Conservation (phyloP, 2,113 vertebrate species). For the Andinoacara biseriatus region DNA sequence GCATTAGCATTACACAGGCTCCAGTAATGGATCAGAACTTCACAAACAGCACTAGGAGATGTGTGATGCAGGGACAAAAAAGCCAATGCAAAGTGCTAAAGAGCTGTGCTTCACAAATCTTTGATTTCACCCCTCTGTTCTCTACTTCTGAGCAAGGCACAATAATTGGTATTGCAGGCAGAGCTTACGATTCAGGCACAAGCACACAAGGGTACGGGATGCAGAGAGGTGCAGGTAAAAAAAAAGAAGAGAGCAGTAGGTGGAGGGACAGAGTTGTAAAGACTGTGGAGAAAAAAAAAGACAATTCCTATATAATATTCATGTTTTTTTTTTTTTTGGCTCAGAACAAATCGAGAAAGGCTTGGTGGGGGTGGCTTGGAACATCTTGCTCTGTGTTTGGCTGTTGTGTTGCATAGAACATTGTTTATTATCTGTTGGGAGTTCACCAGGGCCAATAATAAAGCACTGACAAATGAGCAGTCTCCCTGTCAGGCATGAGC, state of each 20-base stretch:
- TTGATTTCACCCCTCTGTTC: constrained; percentile 53
- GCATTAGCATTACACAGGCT: constrained; percentile 26
- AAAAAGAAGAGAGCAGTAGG: constrained; percentile 24
- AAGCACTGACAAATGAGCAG: constrained; percentile 34
- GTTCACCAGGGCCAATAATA: constrained; percentile 41
- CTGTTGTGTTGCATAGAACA: background rate
- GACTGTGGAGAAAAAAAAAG: background rate
- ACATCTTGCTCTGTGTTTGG: constrained; percentile 26
- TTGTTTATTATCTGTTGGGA: background rate
- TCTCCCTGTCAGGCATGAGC: constrained; percentile 1
- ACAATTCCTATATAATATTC: constrained; percentile 19
- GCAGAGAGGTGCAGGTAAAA: constrained; percentile 16
- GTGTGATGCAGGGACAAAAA: constrained; percentile 33
- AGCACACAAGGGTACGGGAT: constrained; percentile 37
- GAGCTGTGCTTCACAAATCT: constrained; percentile 31
- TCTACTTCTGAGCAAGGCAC: constrained; percentile 30
- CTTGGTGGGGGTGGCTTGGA: background rate
- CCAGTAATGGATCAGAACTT: constrained; percentile 4
- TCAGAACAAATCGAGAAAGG: constrained; percentile 3
- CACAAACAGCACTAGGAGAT: constrained; percentile 7
- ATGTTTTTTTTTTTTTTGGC: background rate
- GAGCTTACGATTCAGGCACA: constrained; percentile 41
- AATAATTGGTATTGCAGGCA: constrained; percentile 62
- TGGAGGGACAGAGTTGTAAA: background rate
- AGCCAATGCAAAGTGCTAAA: constrained; percentile 24